Evolutionary conservation across 2,113 vertebrate genomes (phyloP).

Genomic region (Nannobrachium achirus): DNA sequence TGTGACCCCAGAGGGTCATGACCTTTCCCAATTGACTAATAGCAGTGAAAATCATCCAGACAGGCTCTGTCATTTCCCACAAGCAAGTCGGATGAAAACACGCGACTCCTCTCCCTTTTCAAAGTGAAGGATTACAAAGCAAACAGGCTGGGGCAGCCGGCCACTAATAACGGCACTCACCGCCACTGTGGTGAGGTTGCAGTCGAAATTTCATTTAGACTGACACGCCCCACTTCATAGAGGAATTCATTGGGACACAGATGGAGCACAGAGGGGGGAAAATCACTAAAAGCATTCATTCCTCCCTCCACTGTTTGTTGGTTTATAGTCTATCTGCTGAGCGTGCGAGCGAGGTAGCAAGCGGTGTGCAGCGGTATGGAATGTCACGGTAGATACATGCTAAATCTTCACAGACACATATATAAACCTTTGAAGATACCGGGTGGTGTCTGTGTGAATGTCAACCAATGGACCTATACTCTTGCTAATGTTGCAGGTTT

Average conservation of each 20-base stretch:
- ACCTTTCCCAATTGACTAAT: constrained; percentile 35
- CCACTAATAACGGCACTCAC: constrained; percentile 22
- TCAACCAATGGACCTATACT: too few species aligned
- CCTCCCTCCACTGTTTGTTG: neutral
- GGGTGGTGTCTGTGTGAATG: neutral
- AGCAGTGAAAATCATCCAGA: constrained; percentile 33
- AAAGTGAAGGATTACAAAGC: constrained; percentile 46
- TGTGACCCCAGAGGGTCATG: constrained; percentile 26
- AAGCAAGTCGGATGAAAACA: constrained; percentile 30
- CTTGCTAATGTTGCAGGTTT: too few species aligned
- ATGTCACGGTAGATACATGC: neutral
- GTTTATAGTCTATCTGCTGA: constrained; percentile 5
- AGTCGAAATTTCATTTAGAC: constrained; percentile 51
- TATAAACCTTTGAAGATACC: neutral
- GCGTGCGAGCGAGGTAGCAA: neutral
- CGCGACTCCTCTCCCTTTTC: constrained; percentile 34
- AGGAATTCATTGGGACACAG: constrained; percentile 19
- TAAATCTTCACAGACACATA: constrained; percentile 1
- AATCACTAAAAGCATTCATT: neutral
- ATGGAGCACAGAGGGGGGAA: constrained; percentile 17
- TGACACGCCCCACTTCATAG: constrained; percentile 37
- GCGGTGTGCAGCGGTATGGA: neutral
- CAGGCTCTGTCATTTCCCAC: neutral
- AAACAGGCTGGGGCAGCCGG: constrained; percentile 26
- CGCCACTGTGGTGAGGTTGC: constrained; percentile 29